These are phyloP conservation scores for Acyrthosiphon pisum DNA, from an alignment of 1,140 invertebrate species.

Conservation along the genomic window DNA sequence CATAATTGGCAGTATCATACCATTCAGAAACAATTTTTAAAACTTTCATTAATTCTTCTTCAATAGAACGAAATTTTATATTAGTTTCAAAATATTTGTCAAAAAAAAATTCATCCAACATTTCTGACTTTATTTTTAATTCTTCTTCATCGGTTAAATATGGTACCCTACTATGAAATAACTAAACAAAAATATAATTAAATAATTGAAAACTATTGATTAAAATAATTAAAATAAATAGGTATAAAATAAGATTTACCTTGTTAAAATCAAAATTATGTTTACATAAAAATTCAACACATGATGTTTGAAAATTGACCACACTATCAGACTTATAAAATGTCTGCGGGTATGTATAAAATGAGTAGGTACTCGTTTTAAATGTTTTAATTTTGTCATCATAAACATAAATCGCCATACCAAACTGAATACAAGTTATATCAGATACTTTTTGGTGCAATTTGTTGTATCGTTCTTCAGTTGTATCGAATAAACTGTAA, in stretches of 20 bases:
- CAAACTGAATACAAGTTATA: conserved; percentile 50
- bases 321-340: conserved; percentile 38
- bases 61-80: conserved; percentile 6
- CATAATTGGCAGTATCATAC: conserved; percentile 19
- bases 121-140: conserved; percentile 15
- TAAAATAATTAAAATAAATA: background rate
- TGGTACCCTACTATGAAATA: conserved; percentile 30
- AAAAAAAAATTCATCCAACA: conserved; percentile 34
- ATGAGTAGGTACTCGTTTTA: background rate
- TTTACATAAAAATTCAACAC: conserved; percentile 52
- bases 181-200: conserved; percentile 9
- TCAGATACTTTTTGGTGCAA: conserved; percentile 31
- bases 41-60: conserved; percentile 26
- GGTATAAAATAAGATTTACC: background rate
- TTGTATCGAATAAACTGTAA: conserved; percentile 42
- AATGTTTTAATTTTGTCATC: background rate
- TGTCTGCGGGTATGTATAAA: conserved; percentile 40
- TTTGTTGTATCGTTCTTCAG: conserved; percentile 29
- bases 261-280: conserved; percentile 54
- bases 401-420: conserved; percentile 24
- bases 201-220: background rate
- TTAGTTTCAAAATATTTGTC: conserved; percentile 47
- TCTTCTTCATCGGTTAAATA: conserved; percentile 44
- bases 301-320: conserved; percentile 36
- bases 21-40: conserved; percentile 46